phyloP scores from a whole-genome alignment of 2,113 vertebrate species.

The Paralichthys olivaceus region DNA sequence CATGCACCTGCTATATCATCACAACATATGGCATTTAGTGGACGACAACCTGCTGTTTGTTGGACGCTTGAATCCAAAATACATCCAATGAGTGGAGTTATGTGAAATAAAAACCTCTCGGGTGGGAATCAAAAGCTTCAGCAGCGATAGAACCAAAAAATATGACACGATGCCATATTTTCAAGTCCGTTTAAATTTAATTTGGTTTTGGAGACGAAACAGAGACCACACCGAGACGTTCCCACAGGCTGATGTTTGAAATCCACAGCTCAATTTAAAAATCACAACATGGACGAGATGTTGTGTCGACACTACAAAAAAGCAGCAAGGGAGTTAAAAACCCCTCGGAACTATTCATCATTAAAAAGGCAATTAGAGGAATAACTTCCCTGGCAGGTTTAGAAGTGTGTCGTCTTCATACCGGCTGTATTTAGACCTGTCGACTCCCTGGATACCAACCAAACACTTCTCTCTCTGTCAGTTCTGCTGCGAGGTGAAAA shows the following conservation, averaged over 20 bases:
- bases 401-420: conserved; percentile 49
- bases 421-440: conserved; percentile 47
- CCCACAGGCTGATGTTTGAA: conserved; percentile 2
- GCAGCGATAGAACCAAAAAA: not conserved
- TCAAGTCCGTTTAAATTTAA: not conserved
- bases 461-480: conserved; percentile 12
- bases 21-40: conserved; percentile 38
- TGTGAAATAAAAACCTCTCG: not conserved
- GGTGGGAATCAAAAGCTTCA: not conserved
- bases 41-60: conserved; percentile 14
- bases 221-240: not conserved
- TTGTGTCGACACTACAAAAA: not conserved
- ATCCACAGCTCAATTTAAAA: conserved; percentile 6
- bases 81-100: not conserved
- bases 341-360: too few species aligned
- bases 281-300: conserved; percentile 18
- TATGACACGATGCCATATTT: not conserved
- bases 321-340: too few species aligned
- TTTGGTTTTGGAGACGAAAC: not conserved
- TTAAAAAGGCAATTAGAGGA: conserved; percentile 33
- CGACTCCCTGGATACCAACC: conserved; percentile 44
- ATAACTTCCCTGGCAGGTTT: conserved; percentile 38
- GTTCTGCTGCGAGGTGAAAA: conserved; percentile 7
- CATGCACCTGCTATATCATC: conserved; percentile 39
- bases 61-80: conserved; percentile 15